Percentiles rank a stretch among this genome's conserved stretches.
These are phyloP conservation scores for Tanytarsus gracilentus DNA, from an alignment of 2,888 invertebrate genomes.

Conservation along the genomic window DNA sequence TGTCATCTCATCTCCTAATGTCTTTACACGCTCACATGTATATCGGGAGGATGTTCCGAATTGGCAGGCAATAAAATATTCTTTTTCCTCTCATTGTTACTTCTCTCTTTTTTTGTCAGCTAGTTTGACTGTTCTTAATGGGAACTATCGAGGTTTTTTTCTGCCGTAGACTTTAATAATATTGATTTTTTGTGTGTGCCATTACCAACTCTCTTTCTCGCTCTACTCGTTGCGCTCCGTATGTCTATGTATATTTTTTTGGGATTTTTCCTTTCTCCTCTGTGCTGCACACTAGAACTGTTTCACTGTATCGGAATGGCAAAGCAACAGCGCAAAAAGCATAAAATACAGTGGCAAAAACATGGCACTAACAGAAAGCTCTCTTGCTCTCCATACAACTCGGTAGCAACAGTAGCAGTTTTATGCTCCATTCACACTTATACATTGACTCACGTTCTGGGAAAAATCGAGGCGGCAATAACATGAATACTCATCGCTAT, in stretches of 20 bases:
- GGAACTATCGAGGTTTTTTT: not conserved
- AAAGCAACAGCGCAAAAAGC: constrained; percentile 29
- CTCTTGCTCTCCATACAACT: constrained; percentile 4
- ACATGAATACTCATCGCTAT: constrained; percentile 5
- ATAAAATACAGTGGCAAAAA: no score
- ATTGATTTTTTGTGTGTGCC: constrained; percentile 25
- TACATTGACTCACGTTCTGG: not conserved
- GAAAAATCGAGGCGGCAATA: constrained; percentile 2
- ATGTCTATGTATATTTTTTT: constrained; percentile 18
- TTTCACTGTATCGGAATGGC: constrained; percentile 19
- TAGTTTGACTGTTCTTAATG: not conserved
- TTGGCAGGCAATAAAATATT: constrained; percentile 9
- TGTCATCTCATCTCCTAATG: not conserved
- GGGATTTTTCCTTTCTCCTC: constrained; percentile 23
- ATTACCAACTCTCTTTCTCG: constrained; percentile 22
- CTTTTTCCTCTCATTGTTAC: not conserved
- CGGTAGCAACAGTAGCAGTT: not conserved
- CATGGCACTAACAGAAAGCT: constrained; percentile 12
- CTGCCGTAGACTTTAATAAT: constrained; percentile 18
- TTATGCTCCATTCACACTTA: not conserved
- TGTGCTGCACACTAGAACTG: constrained; percentile 17
- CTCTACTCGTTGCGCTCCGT: constrained; percentile 22
- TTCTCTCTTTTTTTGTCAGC: not conserved
- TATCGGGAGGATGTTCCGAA: no score
- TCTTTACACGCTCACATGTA: not conserved